Evolutionary conservation across 2,888 invertebrate species (phyloP), one percentile per base, ranked within the genome.

Genomic region (Caprella mutica): DNA sequence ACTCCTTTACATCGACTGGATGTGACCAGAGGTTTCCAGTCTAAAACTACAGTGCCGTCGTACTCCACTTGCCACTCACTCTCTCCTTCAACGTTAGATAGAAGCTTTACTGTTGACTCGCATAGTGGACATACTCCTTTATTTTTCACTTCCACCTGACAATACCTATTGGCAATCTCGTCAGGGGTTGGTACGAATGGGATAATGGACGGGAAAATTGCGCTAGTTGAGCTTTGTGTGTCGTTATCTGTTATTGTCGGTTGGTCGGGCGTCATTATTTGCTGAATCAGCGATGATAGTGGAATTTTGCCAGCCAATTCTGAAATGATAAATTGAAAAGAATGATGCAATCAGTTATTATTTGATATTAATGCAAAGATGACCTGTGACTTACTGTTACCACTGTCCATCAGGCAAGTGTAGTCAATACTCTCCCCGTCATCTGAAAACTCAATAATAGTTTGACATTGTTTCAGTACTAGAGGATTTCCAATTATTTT

Each of bases 391-490:
- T 48, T n/a, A 48, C 48, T 48, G 30, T 26, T 48, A 21, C 48
- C 48, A 14, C 48, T 48, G 48, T 21, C 19, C 48, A 48, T 48
- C n/a, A 48, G 19, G 48, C 48, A 48, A 14, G 48, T 19, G 30
- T 48, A 48, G 19, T 48, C 48, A 17, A 48, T 48, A 19, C 48
- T 48, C 27, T 48, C 48, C 3, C 48, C 19, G 48, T 48, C 48
- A 19, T 30, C 30, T 17, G 48, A 21, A 19, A 48, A 24, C 5
- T 48, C 48, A 5, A 30, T 48, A 23, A 48, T 27, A 9, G 17
- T 27, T 14, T 48, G 48, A n/a, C 48, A 48, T 21, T 48, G 48
- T 21, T 48, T 48, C 1, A 48, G 29, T 48, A 30, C 30, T 8
- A 19, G 30, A 27, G 48, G 48, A 21, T 19, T 12, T 21, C 48